Evolutionary conservation across 2,797 vertebrate species (phyloP).

Genomic region (Coregonus suidteri): DNA sequence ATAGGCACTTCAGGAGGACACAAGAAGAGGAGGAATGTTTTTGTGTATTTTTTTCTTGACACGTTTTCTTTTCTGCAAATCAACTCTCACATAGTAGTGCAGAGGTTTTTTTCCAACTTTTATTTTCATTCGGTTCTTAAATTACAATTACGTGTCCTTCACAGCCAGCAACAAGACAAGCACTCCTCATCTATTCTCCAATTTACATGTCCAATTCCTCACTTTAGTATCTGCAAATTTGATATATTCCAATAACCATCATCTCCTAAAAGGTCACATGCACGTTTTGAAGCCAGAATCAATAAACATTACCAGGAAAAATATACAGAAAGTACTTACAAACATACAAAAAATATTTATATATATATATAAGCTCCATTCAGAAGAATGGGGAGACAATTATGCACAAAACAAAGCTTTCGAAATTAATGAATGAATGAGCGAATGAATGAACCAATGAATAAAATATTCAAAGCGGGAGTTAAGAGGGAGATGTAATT

Average conservation of each 20-base stretch:
- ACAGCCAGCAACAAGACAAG: slow-evolving; percentile 68
- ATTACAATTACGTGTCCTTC: slow-evolving; percentile 74
- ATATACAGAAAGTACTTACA: slow-evolving; percentile 97
- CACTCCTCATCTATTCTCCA: slow-evolving; percentile 38
- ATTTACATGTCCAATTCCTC: slow-evolving; percentile 43
- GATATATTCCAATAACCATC: slow-evolving; percentile 53
- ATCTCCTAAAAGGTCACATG: slow-evolving; percentile 77
- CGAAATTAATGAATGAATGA: slow-evolving; percentile 36
- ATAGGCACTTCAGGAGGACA: slow-evolving; percentile 44
- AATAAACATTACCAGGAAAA: slow-evolving; percentile 76
- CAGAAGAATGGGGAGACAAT: slow-evolving; percentile 76
- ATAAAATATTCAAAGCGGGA: slow-evolving; percentile 18
- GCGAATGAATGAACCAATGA: slow-evolving; percentile 45
- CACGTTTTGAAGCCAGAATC: slow-evolving; percentile 84
- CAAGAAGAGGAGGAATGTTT: slow-evolving; percentile 61
- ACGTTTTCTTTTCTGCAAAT: slow-evolving; percentile 55
- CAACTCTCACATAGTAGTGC: slow-evolving; percentile 73
- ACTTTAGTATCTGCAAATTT: slow-evolving; percentile 52
- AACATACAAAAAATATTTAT: slow-evolving; percentile 89
- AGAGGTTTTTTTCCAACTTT: slow-evolving; percentile 68
- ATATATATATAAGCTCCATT: slow-evolving; percentile 84
- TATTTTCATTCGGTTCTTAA: slow-evolving; percentile 76
- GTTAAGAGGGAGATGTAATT: slow-evolving; percentile 54
- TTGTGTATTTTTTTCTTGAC: slow-evolving; percentile 22
- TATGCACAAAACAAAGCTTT: slow-evolving; percentile 78